A percentile compares a stretch with the other conserved stretches of the same genome.
phyloP scores from a whole-genome alignment of 2,888 invertebrate genomes.

The Eupithecia dodoneata region DNA sequence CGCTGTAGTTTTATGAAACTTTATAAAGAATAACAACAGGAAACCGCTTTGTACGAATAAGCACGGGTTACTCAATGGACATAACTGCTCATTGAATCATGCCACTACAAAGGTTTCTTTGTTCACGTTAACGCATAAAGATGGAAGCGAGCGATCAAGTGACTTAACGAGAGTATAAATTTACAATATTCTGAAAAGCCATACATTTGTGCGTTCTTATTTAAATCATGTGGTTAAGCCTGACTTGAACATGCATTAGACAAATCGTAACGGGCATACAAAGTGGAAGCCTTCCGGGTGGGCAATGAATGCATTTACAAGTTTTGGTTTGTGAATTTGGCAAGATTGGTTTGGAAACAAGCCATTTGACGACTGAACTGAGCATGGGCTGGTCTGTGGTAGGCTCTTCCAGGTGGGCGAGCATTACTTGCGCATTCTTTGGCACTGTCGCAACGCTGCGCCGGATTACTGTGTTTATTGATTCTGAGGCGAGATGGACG shows the following conservation, averaged over 20 bases:
- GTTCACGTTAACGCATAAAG: conserved; percentile 4
- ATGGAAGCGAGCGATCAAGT: neutral
- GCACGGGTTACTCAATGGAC: neutral
- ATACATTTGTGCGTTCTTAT: neutral
- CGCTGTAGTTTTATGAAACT: neutral
- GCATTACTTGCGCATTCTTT: conserved; percentile 65
- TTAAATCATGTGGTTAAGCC: neutral
- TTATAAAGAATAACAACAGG: neutral
- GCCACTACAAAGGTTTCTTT: conserved; percentile 15
- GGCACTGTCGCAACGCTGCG: conserved; percentile 62
- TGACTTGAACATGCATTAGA: conserved; percentile 1
- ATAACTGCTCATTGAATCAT: conserved; percentile 12
- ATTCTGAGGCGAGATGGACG: conserved; percentile 46
- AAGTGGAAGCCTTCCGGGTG: conserved; percentile 1
- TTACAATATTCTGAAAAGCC: neutral
- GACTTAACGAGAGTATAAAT: neutral
- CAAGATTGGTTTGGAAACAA: neutral
- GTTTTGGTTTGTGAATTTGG: neutral
- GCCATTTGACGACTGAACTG: neutral
- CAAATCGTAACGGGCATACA: neutral
- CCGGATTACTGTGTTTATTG: conserved; percentile 57
- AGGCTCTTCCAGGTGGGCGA: conserved; percentile 57
- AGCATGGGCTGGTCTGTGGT: conserved; percentile 17
- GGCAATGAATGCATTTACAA: neutral
- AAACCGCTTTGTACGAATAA: conserved; percentile 4